Evolutionary conservation across 2,888 invertebrate species (phyloP), one percentile per base, ranked within the genome.

Genomic region (Cryptophagus acutangulus): DNA sequence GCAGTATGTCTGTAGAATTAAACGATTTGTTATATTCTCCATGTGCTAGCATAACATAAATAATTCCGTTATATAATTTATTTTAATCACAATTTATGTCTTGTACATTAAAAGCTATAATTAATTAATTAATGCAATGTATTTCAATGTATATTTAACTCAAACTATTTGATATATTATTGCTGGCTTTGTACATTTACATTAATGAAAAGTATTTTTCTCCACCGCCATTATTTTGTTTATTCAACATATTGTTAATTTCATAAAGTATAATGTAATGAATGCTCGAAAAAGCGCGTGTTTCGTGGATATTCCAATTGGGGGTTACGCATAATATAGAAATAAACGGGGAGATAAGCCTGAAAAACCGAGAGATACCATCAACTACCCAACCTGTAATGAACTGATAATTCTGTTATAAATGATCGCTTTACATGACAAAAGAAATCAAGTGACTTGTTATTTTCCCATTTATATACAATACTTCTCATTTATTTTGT

Each of bases 401-500:
- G 61, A 58, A 52, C 54, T 57, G 63, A 59, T 61, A 64, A 63
- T 60, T 58, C 54, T 58, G 52, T 62, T 60, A 61, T 64, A 63
- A 65, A 64, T 63, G 63, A 59, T 57, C 55, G 46, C 50, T 58
- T 62, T 58, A 53, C 63, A 64, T 65, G 65, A 60, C 59, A 51
- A 49, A 52, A 52, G 52, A 55, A 56, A 59, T 55, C 51, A 46
- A 49, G 44, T 33, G 36, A 45, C 51, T 55, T 53, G 54, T 55
- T 53, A 53, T 49, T 54, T 54, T 53, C 53, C 48, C 53, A 53
- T 55, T 53, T 55, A 47, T 53, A 40, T 53, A 55, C n/a, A n/a
- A n/a, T 31, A 31, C 31, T 13, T 16, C 31, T 31, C 16, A 31
- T 31, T 16, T 10, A 16, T 31, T 31, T 15, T n/a, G n/a, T n/a